Base-by-base conservation (phyloP, 2,113 vertebrate genomes). In the Myotis brandtii region DNA sequence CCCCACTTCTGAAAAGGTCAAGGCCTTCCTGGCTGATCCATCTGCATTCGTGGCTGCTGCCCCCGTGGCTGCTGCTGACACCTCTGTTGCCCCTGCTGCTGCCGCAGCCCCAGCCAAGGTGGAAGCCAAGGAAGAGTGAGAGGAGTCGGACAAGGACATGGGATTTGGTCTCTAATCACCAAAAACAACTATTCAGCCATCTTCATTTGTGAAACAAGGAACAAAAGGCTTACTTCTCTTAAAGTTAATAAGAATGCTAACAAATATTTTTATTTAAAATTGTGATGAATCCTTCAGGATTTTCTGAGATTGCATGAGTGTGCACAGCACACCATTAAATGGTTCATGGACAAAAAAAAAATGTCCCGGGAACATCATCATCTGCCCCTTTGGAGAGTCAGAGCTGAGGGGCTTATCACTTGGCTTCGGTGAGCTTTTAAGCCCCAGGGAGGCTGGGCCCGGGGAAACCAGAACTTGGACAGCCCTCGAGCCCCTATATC, bases 181-280 rank as follows among this genome's bases (percentile, higher is more conserved):
- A 43, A 82, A 81, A 79, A n/a, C 76, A 79, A 11, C 5, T 6
- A 52, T 5, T 52, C 48, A 27, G 23, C 34, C 52, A 81, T 37
- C 7, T 59, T 80, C 21, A 37, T 56, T 37, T 56, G 52, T 80
- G 52, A 56, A 56, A 56, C 54, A 59, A 81, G 34, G 25, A 79
- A 79, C 11, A 40, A 62, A 52, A 82, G 54, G 25, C 9, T 82
- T 82, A 82, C 9, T 37, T 80, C 23, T 82, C 34, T 43, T 40
- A 59, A 59, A 81, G 23, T 81, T 13, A 79, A 23, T 62, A 40
- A 40, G 54, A 81, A 80, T 4, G 37, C 81, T 89, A 89, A 48
- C 25, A 50, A 27, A 20, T 59, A 32, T n/a, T 81, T 96, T 46
- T 62, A 70, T 46, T 86, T 85, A 66, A 89, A 93, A 62, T 89